These are phyloP conservation scores for Plecotus auritus DNA, from an alignment of 2,113 vertebrate species.

Conservation along the genomic window DNA sequence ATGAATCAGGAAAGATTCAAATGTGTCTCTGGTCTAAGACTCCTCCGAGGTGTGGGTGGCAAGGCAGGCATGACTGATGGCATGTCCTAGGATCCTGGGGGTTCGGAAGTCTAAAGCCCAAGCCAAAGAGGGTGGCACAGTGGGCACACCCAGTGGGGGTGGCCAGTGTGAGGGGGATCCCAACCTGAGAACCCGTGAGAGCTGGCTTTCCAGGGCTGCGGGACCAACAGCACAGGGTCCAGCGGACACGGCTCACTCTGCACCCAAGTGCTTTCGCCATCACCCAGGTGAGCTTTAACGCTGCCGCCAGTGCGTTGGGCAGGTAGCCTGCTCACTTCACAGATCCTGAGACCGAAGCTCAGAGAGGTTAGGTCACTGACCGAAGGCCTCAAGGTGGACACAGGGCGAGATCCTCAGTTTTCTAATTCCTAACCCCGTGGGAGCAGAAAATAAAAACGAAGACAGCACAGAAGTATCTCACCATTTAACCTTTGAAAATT, in stretches of 20 bases:
- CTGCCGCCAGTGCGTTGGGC: no score
- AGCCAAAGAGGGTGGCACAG: background rate
- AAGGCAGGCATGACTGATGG: background rate
- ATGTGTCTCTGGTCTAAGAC: slow-evolving; percentile 30
- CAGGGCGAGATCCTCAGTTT: background rate
- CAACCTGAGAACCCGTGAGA: background rate
- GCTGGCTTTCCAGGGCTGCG: background rate
- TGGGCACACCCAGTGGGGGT: rapidly evolving
- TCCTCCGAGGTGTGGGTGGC: background rate
- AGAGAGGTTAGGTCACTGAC: background rate
- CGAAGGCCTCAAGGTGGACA: background rate
- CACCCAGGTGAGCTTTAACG: background rate
- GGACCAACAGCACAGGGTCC: no score
- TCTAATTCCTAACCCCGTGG: background rate
- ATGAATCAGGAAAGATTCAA: slow-evolving; percentile 47
- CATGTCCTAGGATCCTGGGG: background rate
- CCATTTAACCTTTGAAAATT: slow-evolving; percentile 22
- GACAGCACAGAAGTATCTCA: background rate
- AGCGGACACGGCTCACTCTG: background rate
- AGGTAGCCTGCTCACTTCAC: background rate
- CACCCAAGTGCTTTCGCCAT: background rate
- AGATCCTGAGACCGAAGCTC: background rate
- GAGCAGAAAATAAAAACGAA: background rate
- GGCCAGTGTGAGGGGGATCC: background rate
- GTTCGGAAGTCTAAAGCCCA: background rate